phyloP scores from a whole-genome alignment of 1,140 invertebrate genomes.

The Zaprionus gabonicus region DNA sequence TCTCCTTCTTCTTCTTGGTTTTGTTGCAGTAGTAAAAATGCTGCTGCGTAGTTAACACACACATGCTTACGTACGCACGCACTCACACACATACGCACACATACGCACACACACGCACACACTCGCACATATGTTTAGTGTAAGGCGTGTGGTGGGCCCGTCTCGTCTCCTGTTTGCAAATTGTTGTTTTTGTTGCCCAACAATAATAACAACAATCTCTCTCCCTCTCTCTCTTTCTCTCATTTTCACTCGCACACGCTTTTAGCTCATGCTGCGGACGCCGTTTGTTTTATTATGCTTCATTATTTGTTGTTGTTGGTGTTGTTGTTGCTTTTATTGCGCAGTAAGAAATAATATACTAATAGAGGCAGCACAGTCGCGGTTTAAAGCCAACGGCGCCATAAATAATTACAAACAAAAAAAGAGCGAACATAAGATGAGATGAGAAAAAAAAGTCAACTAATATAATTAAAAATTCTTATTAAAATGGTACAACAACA shows the following conservation, averaged over 20 bases:
- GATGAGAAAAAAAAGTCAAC: constrained; percentile 27
- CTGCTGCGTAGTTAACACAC: constrained; percentile 72
- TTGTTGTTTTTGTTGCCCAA: constrained; percentile 47
- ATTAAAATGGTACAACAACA: constrained; percentile 39
- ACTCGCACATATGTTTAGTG: constrained; percentile 4
- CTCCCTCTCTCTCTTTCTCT: constrained; percentile 9
- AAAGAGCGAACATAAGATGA: constrained; percentile 10
- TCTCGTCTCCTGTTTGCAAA: constrained; percentile 41
- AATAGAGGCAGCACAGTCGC: constrained; percentile 34
- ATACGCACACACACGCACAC: constrained; percentile 26
- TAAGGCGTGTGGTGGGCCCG: constrained; percentile 34
- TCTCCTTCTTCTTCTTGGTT: constrained; percentile 19
- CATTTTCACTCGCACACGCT: constrained; percentile 22
- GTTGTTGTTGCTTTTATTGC: constrained; percentile 74
- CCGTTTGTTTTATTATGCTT: constrained; percentile 72
- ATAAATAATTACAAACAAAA: constrained; percentile 55
- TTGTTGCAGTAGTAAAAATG: constrained; percentile 54
- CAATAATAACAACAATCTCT: constrained; percentile 21
- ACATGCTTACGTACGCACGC: constrained; percentile 29
- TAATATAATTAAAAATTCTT: constrained; percentile 63
- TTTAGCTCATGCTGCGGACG: constrained; percentile 50
- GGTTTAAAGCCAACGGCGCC: constrained; percentile 41
- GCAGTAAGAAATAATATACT: constrained; percentile 68
- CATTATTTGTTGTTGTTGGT: constrained; percentile 61
- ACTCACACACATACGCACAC: constrained; percentile 36